Evolutionary conservation across 2,113 vertebrate genomes (phyloP).

Genomic region (Anarhynchus alexandrinus): DNA sequence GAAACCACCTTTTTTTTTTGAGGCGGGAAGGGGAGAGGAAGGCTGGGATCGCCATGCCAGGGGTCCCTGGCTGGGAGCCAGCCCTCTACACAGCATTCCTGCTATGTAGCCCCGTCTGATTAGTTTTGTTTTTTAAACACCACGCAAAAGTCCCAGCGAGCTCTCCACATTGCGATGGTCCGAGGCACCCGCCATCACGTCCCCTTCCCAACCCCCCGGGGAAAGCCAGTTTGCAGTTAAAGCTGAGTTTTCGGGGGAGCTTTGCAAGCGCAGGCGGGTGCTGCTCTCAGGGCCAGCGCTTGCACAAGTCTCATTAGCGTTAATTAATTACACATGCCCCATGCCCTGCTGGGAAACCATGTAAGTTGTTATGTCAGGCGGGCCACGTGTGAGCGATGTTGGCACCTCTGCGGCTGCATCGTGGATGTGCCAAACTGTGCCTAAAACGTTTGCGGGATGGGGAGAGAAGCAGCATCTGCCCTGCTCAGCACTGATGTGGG

Average conservation of each 20-base stretch:
- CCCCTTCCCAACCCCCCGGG: not conserved
- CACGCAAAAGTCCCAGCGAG: not conserved
- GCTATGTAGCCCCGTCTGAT: not conserved
- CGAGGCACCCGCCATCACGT: not conserved
- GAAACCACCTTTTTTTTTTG: not conserved
- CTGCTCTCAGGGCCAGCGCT: not conserved
- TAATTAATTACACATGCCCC: not conserved
- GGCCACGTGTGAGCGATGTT: accelerated
- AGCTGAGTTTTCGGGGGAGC: not conserved
- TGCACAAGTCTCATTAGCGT: not conserved
- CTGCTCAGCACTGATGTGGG: accelerated
- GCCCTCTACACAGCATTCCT: not conserved
- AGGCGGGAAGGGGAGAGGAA: not conserved
- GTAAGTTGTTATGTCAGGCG: not conserved
- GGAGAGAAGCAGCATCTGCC: not conserved
- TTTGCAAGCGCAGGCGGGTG: not conserved
- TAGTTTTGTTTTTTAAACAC: not conserved
- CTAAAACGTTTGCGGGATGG: not conserved
- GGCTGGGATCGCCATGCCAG: not conserved
- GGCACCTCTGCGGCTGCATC: not conserved
- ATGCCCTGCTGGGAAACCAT: not conserved
- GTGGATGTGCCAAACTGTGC: not conserved
- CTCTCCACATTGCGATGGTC: not conserved
- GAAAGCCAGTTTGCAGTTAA: not conserved
- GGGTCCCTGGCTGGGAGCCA: slow-evolving; percentile 17